Evolutionary conservation across 2,113 vertebrate species (phyloP).

Genomic region (Sturnus vulgaris): DNA sequence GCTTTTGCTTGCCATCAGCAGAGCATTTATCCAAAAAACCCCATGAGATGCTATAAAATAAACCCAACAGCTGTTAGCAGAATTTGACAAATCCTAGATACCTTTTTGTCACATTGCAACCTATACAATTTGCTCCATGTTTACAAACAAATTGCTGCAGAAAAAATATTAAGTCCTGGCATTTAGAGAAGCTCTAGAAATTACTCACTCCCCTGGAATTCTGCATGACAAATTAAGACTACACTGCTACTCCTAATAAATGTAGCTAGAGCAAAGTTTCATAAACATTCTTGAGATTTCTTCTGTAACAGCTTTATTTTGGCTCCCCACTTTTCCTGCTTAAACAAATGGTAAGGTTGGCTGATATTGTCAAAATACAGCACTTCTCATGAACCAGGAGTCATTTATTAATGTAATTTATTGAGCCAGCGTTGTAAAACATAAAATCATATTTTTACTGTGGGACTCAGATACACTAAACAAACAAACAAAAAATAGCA

Average conservation of each 20-base stretch:
- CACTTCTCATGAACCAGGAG: conserved; percentile 69
- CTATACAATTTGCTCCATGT: conserved; percentile 43
- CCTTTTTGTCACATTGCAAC: conserved; percentile 54
- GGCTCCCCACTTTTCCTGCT: conserved; percentile 74
- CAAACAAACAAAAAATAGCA: neutral
- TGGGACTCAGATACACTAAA: neutral
- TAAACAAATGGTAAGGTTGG: conserved; percentile 77
- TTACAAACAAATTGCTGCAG: conserved; percentile 67
- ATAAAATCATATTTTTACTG: conserved; percentile 64
- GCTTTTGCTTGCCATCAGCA: conserved; percentile 33
- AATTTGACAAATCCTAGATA: conserved; percentile 58
- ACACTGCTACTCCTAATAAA: conserved; percentile 68
- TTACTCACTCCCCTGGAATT: conserved; percentile 75
- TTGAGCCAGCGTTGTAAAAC: conserved; percentile 51
- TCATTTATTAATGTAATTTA: conserved; percentile 73
- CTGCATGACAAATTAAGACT: conserved; percentile 73
- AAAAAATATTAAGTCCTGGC: conserved; percentile 65
- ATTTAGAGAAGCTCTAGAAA: conserved; percentile 68
- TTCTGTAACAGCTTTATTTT: conserved; percentile 75
- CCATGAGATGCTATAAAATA: conserved; percentile 24
- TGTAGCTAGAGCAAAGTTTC: conserved; percentile 69
- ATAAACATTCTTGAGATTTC: conserved; percentile 78
- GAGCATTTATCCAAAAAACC: conserved; percentile 43
- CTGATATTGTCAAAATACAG: conserved; percentile 74
- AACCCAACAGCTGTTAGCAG: conserved; percentile 40